These are phyloP conservation scores for Cirrhinus molitorella DNA, from an alignment of 2,797 vertebrate genomes.

Conservation along the genomic window DNA sequence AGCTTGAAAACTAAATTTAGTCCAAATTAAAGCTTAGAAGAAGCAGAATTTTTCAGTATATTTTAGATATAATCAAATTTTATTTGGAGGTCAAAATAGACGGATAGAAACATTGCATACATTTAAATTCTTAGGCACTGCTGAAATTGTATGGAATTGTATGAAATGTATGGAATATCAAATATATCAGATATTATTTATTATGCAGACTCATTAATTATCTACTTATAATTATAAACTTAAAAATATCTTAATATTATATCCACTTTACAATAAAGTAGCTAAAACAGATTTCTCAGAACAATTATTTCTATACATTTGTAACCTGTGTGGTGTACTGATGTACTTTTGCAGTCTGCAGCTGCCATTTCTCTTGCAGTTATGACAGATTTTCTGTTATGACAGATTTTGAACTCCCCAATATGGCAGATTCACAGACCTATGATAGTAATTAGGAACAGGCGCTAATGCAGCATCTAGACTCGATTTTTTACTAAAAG, in stretches of 20 bases:
- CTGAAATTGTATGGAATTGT: too few species aligned
- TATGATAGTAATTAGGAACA: constrained; percentile 1
- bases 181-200: too few species aligned
- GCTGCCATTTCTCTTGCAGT: neutral
- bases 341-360: neutral
- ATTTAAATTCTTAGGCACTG: neutral
- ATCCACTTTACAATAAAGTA: neutral
- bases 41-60: neutral
- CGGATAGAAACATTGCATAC: neutral
- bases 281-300: neutral
- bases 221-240: too few species aligned
- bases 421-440: neutral
- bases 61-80: neutral
- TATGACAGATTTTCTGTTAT: neutral
- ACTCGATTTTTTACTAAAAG: neutral
- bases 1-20: too few species aligned
- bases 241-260: too few species aligned
- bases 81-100: neutral
- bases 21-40: too few species aligned
- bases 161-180: too few species aligned
- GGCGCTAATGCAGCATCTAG: neutral
- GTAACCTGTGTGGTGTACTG: neutral
- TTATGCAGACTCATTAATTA: neutral
- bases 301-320: neutral
- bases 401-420: constrained; percentile 4